These are phyloP conservation scores for Nyctibius grandis DNA, from an alignment of 2,797 vertebrate genomes.

Conservation along the genomic window DNA sequence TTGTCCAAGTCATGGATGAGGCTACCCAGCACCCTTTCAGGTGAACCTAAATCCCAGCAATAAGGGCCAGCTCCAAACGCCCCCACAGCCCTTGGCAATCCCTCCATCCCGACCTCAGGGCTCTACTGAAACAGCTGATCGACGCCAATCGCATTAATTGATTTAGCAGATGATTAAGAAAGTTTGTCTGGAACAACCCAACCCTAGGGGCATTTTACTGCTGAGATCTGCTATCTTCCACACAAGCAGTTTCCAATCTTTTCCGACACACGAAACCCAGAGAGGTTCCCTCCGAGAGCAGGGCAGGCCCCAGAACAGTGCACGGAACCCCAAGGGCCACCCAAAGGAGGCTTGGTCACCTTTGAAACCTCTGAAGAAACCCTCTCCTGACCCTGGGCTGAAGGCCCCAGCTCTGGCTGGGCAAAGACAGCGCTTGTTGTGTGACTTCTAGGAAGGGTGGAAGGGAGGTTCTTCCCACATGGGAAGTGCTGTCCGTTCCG, in stretches of 20 bases:
- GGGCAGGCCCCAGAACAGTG: rapidly evolving
- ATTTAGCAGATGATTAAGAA: neutral
- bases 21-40: neutral
- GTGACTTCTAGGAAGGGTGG: rapidly evolving
- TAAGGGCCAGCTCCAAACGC: neutral
- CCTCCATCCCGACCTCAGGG: neutral
- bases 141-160: neutral
- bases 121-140: neutral
- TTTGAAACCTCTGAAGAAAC: rapidly evolving
- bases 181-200: neutral
- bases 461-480: neutral
- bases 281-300: neutral
- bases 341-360: neutral
- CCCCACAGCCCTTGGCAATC: neutral
- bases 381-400: rapidly evolving
- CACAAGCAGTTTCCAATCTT: neutral
- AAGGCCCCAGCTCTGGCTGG: neutral
- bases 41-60: neutral
- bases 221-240: neutral
- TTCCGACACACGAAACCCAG: rapidly evolving
- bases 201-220: neutral
- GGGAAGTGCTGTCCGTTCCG: neutral
- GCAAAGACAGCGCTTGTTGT: neutral
- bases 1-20: neutral
- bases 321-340: rapidly evolving